Conservation (phyloP, 2,888 invertebrate species). For the Epirrita christyi region DNA sequence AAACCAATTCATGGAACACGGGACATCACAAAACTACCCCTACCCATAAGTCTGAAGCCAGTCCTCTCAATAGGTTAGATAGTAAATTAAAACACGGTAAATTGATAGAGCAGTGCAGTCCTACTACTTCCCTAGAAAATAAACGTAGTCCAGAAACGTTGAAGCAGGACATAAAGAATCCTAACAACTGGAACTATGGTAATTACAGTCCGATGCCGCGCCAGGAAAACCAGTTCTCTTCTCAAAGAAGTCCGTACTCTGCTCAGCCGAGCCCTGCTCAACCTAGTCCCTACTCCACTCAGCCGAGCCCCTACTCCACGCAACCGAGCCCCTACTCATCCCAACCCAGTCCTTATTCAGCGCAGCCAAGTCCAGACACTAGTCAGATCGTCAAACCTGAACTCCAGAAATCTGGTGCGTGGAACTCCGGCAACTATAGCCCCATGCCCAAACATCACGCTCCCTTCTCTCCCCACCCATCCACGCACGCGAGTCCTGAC, state of each 20-base stretch:
- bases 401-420: conserved; percentile 68
- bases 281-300: conserved; percentile 77
- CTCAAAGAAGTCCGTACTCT: conserved; percentile 79
- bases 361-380: conserved; percentile 78
- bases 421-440: conserved; percentile 77
- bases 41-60: conserved; percentile 77
- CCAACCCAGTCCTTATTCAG: conserved; percentile 77
- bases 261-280: conserved; percentile 76
- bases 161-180: conserved; percentile 75
- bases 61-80: conserved; percentile 75
- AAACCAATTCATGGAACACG: conserved; percentile 72
- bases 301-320: conserved; percentile 76
- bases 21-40: conserved; percentile 76
- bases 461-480: conserved; percentile 75
- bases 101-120: conserved; percentile 77
- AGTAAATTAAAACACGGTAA: conserved; percentile 74
- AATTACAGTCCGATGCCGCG: conserved; percentile 78
- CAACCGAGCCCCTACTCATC: conserved; percentile 80
- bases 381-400: conserved; percentile 77
- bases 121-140: conserved; percentile 75
- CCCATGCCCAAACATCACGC: conserved; percentile 79
- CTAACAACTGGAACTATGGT: conserved; percentile 74
- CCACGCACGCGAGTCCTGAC: conserved; percentile 76
- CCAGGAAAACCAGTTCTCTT: conserved; percentile 73
- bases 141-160: conserved; percentile 75